Evolutionary conservation across 2,888 invertebrate species (phyloP).

Genomic region (Hydraecia micacea): DNA sequence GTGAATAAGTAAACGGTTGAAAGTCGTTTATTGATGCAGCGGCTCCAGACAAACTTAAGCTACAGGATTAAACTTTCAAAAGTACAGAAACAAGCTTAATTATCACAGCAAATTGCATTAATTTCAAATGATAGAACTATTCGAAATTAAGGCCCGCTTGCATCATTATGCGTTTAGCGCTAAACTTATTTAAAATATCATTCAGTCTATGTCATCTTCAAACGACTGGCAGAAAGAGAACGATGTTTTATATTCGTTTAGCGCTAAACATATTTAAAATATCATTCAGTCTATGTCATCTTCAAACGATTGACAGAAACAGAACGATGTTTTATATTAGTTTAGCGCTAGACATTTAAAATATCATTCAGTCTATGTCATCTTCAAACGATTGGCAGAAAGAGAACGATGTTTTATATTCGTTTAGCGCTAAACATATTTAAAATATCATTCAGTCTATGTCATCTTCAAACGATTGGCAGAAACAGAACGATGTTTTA

Average conservation of each 20-base stretch:
- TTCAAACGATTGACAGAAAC: no score
- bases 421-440: no score
- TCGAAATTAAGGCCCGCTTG: neutral
- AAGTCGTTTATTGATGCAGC: slow-evolving; percentile 12
- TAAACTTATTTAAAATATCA: neutral
- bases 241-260: neutral
- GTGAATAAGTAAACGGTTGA: slow-evolving; percentile 24
- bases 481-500: no score
- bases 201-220: neutral
- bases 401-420: no score
- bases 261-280: no score
- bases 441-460: no score
- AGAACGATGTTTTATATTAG: no score
- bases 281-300: no score
- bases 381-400: no score
- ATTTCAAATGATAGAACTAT: neutral
- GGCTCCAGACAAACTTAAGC: slow-evolving; percentile 3
- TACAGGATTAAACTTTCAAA: slow-evolving; percentile 19
- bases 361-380: no score
- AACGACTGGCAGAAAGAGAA: neutral
- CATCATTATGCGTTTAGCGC: neutral
- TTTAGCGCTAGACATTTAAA: no score
- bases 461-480: no score
- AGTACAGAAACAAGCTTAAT: slow-evolving; percentile 14
- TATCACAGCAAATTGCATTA: neutral